Evolutionary conservation across 1,140 invertebrate species (phyloP), one percentile per base, ranked within the genome.

Genomic region (Aphaenogaster ashmeadi): DNA sequence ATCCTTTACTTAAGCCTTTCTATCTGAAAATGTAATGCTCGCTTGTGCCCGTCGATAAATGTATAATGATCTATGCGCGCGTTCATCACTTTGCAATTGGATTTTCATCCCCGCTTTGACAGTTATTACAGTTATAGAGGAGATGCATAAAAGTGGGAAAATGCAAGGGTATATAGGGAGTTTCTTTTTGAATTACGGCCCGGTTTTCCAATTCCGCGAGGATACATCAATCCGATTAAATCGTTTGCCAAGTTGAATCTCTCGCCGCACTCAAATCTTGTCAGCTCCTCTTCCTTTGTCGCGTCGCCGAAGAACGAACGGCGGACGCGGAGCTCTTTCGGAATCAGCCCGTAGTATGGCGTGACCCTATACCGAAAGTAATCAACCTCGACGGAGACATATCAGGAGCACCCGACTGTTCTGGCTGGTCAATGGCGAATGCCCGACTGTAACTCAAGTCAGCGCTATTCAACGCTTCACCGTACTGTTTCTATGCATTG

Each of bases 331-430:
- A 36, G 54, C 69, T 84, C 80, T 62, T 84, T 75, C 69, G 80
- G 27, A 84, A 84, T 75, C 80, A 36, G 41, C 56, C 38, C 69
- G 27, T 74, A 15, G 54, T 60, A 62, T 47, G 44, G 80, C 80
- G 69, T 50, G 54, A 75, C 54, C 41, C 52, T 84, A 84, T 75
- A 83, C 67, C 67, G 52, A 83, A 83, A 75, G 80, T 75, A 84
- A 84, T 84, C 80, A 75, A 84, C 54, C 80, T 33, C 69, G 69
- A 84, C 80, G 69, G 80, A 60, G 80, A 84, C 80, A 84, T 84
- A 84, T 84, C 80, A 81, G 52, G 79, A 81, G 52, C 79, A 44
- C 67, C 54, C 66, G 41, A 56, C 54, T 60, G 18, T 84, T 75
- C 80, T 83, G 41, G 54, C 67, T 72, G 69, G 41, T 84, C 80